These are phyloP conservation scores for Turnix velox DNA, from an alignment of 2,113 vertebrate genomes.

Conservation along the genomic window DNA sequence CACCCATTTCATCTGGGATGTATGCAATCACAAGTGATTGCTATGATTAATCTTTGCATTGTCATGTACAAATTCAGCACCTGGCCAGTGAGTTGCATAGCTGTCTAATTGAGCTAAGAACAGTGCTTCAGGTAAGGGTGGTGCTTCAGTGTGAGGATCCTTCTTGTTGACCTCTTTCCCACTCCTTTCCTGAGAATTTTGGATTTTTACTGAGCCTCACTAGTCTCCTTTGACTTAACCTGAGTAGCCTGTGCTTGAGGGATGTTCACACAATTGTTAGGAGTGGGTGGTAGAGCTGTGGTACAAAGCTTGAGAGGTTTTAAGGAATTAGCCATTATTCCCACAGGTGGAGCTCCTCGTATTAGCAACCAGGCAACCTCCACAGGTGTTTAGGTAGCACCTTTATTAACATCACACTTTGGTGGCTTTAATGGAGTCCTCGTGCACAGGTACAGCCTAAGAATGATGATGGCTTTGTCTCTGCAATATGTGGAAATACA, in stretches of 20 bases:
- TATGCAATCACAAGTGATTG: background rate
- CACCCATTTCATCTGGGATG: background rate
- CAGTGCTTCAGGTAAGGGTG: background rate
- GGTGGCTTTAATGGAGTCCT: background rate
- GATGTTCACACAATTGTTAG: background rate
- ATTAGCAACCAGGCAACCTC: background rate
- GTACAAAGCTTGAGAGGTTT: background rate
- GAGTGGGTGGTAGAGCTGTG: background rate
- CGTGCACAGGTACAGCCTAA: background rate
- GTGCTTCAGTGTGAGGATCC: background rate
- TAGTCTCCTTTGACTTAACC: background rate
- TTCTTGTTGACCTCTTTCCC: background rate
- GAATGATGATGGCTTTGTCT: background rate
- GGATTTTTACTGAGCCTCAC: background rate
- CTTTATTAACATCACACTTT: background rate
- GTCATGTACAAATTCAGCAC: background rate
- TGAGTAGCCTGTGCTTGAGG: background rate
- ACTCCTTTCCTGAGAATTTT: background rate
- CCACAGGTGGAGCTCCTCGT: background rate
- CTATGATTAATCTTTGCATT: background rate
- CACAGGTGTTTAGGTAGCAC: rapidly evolving
- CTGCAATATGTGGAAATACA: background rate
- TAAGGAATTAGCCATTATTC: background rate
- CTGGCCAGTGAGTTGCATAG: background rate
- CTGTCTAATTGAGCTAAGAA: background rate